A percentile compares a stretch with the other conserved stretches of the same genome.
Conservation (phyloP, 1,140 invertebrate species). For the Chironomus tepperi region DNA sequence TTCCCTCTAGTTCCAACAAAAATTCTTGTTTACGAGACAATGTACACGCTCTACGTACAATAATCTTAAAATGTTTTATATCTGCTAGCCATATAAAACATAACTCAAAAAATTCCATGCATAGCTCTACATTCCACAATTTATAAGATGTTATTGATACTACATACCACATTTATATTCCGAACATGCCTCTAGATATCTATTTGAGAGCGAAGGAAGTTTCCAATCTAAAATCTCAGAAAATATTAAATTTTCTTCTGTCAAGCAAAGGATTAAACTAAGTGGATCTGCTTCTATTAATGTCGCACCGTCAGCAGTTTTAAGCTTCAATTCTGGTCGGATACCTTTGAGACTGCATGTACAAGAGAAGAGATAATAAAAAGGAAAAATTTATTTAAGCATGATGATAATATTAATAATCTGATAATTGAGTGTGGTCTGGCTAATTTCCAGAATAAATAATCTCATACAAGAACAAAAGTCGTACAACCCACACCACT, state of each 20-base stretch:
- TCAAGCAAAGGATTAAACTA: constrained; percentile 46
- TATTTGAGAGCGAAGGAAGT: constrained; percentile 48
- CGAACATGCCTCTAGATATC: constrained; percentile 54
- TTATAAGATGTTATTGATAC: neutral
- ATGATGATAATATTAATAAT: constrained; percentile 27
- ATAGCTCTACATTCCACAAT: no score
- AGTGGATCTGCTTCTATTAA: constrained; percentile 54
- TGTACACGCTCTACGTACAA: no score
- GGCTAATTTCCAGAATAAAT: no score
- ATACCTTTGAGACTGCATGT: constrained; percentile 49
- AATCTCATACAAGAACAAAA: no score
- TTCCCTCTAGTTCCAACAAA: no score
- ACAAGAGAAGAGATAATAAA: no score
- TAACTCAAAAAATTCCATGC: no score
- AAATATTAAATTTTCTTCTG: constrained; percentile 44
- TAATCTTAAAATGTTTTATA: no score
- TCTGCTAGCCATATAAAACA: no score
- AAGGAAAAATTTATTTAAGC: no score
- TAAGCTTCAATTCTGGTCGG: constrained; percentile 50
- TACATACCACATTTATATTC: constrained; percentile 46
- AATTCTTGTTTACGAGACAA: no score
- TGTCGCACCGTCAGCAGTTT: constrained; percentile 56
- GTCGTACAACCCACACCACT: no score
- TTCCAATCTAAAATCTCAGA: constrained; percentile 54
- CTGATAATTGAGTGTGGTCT: constrained; percentile 24